A percentile compares a stretch with the other conserved stretches of the same genome.
phyloP scores from a whole-genome alignment of 2,113 vertebrate species.

The Salminus brasiliensis region DNA sequence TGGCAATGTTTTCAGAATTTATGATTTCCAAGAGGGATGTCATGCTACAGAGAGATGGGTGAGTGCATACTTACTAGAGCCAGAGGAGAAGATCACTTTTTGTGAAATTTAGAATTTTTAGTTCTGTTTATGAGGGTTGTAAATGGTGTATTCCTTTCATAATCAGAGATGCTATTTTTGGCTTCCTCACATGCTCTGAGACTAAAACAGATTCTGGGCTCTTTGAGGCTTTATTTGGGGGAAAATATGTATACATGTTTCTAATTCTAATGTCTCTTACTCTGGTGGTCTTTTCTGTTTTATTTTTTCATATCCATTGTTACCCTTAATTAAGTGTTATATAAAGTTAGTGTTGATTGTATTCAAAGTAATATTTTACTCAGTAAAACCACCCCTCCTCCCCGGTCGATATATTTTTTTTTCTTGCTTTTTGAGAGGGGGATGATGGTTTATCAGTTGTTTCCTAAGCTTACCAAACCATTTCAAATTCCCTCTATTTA shows the following conservation, averaged over 20 bases:
- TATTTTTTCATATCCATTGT: no score
- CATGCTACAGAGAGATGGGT: slow-evolving; percentile 55
- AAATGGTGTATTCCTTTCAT: background rate
- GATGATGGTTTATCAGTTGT: background rate
- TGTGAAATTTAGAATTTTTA: background rate
- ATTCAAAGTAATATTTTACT: no score
- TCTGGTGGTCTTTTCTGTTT: no score
- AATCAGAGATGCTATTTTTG: background rate
- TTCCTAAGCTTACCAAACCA: background rate
- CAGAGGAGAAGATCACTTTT: slow-evolving; percentile 53
- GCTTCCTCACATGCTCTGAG: slow-evolving; percentile 2
- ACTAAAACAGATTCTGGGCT: background rate
- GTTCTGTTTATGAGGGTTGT: background rate
- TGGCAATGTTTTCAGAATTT: slow-evolving; percentile 66
- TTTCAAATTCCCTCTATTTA: background rate
- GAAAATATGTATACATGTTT: no score
- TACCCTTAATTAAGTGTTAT: no score
- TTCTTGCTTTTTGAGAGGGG: background rate
- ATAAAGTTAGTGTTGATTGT: no score
- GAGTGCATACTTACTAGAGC: slow-evolving; percentile 66
- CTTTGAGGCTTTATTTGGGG: background rate
- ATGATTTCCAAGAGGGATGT: slow-evolving; percentile 71
- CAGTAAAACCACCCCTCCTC: background rate
- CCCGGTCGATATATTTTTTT: background rate
- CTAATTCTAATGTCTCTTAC: no score